phyloP scores from a whole-genome alignment of 2,113 vertebrate genomes.

The Isichthys henryi region DNA sequence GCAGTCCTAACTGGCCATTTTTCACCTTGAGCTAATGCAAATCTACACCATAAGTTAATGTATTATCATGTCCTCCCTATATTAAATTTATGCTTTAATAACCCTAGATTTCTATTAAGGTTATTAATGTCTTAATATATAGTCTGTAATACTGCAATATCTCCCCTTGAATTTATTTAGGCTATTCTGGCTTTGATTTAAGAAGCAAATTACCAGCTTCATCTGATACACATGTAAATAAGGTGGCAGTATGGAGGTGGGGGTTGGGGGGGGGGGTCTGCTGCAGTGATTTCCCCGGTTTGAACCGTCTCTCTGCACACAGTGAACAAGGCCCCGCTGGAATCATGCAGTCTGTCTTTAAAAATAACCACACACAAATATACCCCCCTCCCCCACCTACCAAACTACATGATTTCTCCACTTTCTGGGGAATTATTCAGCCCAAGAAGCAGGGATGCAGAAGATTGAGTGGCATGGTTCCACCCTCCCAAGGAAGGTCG shows the following conservation, averaged over 20 bases:
- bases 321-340: conserved; percentile 5
- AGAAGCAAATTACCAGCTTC: conserved; percentile 14
- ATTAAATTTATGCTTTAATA: conserved; percentile 41
- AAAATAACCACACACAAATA: conserved; percentile 14
- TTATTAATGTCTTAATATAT: conserved; percentile 41
- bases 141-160: conserved; percentile 27
- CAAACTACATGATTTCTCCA: not conserved
- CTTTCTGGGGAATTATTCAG: conserved; percentile 7
- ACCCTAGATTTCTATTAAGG: conserved; percentile 30
- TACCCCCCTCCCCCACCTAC: not conserved
- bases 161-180: conserved; percentile 30
- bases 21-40: conserved; percentile 41
- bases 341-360: not conserved
- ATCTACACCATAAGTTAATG: conserved; percentile 43
- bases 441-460: not conserved
- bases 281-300: not conserved
- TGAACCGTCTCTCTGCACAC: not conserved
- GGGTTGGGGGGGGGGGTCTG: not conserved
- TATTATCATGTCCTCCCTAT: conserved; percentile 33
- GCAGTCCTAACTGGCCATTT: conserved; percentile 42
- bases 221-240: conserved; percentile 5
- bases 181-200: conserved; percentile 28
- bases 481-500: not conserved
- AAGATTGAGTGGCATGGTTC: not conserved
- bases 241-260: not conserved